These are phyloP conservation scores for Trichomalopsis sarcophagae DNA, from an alignment of 1,140 invertebrate species.

Conservation along the genomic window DNA sequence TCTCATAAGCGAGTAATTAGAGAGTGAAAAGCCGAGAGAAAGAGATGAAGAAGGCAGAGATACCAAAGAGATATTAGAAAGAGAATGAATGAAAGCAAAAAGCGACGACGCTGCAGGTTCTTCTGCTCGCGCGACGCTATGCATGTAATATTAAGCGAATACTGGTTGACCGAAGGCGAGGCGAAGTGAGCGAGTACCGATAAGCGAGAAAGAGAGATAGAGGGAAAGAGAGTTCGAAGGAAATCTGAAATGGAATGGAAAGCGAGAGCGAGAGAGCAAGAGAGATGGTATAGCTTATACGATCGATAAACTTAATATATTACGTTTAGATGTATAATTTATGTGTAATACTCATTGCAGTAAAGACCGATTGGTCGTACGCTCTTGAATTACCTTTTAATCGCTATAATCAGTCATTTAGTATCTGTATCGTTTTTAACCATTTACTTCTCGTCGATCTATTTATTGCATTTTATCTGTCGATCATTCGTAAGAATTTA, in stretches of 20 bases:
- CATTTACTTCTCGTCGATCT: slow-evolving; percentile 37
- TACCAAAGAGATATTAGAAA: slow-evolving; percentile 35
- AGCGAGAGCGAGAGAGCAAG: background rate
- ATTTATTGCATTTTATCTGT: slow-evolving; percentile 46
- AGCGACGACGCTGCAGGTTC: slow-evolving; percentile 28
- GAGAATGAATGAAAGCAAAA: background rate
- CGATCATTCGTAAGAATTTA: slow-evolving; percentile 35
- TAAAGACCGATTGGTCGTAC: slow-evolving; percentile 31
- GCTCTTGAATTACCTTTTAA: slow-evolving; percentile 44
- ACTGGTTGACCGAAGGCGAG: background rate
- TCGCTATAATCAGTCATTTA: slow-evolving; percentile 39
- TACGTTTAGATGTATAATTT: slow-evolving; percentile 51
- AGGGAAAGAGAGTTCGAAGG: background rate
- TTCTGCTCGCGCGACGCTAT: background rate
- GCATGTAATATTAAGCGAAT: background rate
- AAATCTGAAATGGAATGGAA: background rate
- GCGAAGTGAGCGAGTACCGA: background rate
- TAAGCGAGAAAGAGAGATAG: background rate
- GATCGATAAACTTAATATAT: slow-evolving; percentile 46
- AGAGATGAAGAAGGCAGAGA: background rate
- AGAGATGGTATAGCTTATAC: slow-evolving; percentile 34
- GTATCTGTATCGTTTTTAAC: slow-evolving; percentile 35
- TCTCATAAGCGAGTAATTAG: slow-evolving; percentile 24
- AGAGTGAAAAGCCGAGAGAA: background rate
- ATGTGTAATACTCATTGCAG: slow-evolving; percentile 45